A percentile compares a stretch with the other conserved stretches of the same genome.
Evolutionary conservation across 2,888 invertebrate genomes (phyloP).

Genomic region (Agrochola lychnidis): DNA sequence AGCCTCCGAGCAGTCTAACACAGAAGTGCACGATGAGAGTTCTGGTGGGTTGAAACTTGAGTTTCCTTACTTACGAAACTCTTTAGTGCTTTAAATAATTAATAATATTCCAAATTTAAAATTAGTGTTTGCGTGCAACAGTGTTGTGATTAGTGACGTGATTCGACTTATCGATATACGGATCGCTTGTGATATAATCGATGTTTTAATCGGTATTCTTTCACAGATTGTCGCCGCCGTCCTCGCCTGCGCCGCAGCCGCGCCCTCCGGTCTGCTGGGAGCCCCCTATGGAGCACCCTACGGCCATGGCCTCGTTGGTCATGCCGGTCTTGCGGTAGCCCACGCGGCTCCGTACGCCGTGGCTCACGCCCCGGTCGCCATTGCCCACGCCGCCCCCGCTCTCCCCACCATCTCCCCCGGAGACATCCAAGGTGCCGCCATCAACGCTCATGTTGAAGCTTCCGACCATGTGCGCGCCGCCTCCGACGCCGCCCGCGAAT

Average conservation of each 20-base stretch:
- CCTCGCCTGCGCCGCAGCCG: conserved; percentile 87
- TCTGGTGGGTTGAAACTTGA: conserved; percentile 84
- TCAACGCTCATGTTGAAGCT: conserved; percentile 87
- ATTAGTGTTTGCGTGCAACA: conserved; percentile 53
- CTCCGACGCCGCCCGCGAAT: conserved; percentile 84
- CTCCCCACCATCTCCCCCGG: conserved; percentile 87
- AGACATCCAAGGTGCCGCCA: conserved; percentile 85
- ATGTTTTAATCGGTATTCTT: conserved; percentile 69
- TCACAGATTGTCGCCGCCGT: conserved; percentile 91
- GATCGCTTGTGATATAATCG: conserved; percentile 57
- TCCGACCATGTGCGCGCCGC: conserved; percentile 87
- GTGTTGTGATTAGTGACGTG: conserved; percentile 68
- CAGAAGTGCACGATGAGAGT: conserved; percentile 90
- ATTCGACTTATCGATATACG: conserved; percentile 37
- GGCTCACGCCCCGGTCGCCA: conserved; percentile 68
- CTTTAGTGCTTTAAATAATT: conserved; percentile 50
- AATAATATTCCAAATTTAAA: conserved; percentile 23
- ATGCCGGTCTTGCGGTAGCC: conserved; percentile 72
- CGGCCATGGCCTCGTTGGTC: conserved; percentile 72
- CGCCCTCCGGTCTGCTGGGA: conserved; percentile 84
- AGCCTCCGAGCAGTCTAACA: conserved; percentile 89
- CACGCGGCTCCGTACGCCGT: conserved; percentile 71
- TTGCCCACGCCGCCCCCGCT: conserved; percentile 76
- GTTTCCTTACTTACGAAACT: conserved; percentile 63
- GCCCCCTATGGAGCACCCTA: conserved; percentile 79